A percentile compares a stretch with the other conserved stretches of the same genome.
phyloP scores from a whole-genome alignment of 1,140 invertebrate species.

The Danaus plexippus region DNA sequence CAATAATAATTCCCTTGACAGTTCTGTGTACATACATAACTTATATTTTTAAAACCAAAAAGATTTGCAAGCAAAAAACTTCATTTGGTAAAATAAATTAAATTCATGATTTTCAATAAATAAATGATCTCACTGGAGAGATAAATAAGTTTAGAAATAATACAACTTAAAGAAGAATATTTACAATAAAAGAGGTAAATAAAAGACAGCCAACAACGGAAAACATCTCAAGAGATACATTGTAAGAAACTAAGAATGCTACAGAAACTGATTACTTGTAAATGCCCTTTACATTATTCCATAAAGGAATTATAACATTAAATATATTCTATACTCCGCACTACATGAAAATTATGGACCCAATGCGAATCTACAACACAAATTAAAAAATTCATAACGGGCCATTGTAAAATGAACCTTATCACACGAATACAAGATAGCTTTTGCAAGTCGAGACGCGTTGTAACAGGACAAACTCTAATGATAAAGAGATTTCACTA shows the following conservation, averaged over 20 bases:
- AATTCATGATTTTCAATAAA: no score
- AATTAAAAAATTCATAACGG: slow-evolving; percentile 17
- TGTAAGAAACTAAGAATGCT: slow-evolving; percentile 44
- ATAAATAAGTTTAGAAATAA: slow-evolving; percentile 43
- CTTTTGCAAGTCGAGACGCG: slow-evolving; percentile 4
- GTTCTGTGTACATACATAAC: no score
- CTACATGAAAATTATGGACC: slow-evolving; percentile 50
- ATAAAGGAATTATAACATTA: slow-evolving; percentile 50
- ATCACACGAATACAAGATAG: slow-evolving; percentile 8
- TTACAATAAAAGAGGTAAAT: slow-evolving; percentile 46
- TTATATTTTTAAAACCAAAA: no score
- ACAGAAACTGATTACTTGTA: slow-evolving; percentile 53
- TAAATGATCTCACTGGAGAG: slow-evolving; percentile 43
- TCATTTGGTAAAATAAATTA: no score
- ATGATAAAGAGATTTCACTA: slow-evolving; percentile 58
- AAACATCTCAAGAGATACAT: slow-evolving; percentile 36
- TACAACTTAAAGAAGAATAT: slow-evolving; percentile 37
- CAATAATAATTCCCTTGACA: no score
- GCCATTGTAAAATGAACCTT: background rate
- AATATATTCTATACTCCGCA: slow-evolving; percentile 49
- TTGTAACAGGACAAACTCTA: slow-evolving; percentile 35
- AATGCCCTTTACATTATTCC: slow-evolving; percentile 56
- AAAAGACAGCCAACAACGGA: slow-evolving; percentile 39
- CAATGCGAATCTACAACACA: slow-evolving; percentile 29
- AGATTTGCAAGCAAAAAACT: no score